phyloP scores from a whole-genome alignment of 2,888 invertebrate genomes.

The Mythimna lalbum region DNA sequence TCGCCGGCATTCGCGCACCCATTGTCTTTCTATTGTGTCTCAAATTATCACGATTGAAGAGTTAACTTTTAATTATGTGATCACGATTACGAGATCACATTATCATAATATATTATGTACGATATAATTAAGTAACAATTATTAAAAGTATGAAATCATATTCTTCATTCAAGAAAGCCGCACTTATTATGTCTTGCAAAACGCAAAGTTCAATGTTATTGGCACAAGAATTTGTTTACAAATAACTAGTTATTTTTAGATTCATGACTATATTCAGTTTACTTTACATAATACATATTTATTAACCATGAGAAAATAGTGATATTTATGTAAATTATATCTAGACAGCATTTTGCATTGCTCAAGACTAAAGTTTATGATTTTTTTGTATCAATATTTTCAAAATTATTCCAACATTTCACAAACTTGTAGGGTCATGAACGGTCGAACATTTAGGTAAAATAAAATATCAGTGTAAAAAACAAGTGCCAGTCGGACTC shows the following conservation, averaged over 20 bases:
- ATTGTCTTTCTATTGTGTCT: no score
- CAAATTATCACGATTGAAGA: no score
- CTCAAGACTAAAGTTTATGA: neutral
- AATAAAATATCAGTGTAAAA: no score
- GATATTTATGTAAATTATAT: no score
- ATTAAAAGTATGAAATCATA: neutral
- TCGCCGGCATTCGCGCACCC: no score
- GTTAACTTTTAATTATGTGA: no score
- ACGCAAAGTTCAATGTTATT: conserved; percentile 19
- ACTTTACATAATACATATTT: neutral
- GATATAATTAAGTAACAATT: neutral
- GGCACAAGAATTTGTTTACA: neutral
- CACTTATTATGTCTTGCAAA: conserved; percentile 4
- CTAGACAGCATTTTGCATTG: neutral
- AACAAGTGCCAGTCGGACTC: no score
- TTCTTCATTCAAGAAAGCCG: conserved; percentile 5
- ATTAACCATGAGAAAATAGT: neutral
- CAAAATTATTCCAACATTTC: neutral
- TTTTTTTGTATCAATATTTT: neutral
- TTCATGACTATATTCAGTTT: neutral
- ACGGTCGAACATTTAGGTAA: no score
- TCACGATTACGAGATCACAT: neutral
- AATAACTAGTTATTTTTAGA: neutral
- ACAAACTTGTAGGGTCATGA: neutral
- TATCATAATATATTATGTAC: no score